phyloP scores from a whole-genome alignment of 2,113 vertebrate genomes.

The Xiphophorus hellerii region DNA sequence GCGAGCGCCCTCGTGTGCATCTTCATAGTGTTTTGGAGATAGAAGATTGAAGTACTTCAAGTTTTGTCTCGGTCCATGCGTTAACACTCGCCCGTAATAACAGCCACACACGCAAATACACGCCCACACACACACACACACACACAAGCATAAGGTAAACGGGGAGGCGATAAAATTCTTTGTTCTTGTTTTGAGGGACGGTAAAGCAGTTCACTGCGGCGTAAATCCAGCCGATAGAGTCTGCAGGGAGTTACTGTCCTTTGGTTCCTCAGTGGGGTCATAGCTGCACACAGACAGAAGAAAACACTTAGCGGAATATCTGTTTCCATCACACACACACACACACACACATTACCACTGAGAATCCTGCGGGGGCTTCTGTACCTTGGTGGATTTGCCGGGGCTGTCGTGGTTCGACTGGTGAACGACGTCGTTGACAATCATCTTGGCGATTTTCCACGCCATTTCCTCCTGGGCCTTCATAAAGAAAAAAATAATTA shows the following conservation, averaged over 20 bases:
- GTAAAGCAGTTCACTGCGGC: conserved; percentile 62
- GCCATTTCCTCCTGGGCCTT: conserved; percentile 99
- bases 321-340: background rate
- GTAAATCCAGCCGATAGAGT: conserved; percentile 75
- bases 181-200: conserved; percentile 66
- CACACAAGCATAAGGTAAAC: conserved; percentile 17
- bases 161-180: conserved; percentile 79
- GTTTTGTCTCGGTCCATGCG: conserved; percentile 38
- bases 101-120: conserved; percentile 28
- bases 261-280: conserved; percentile 83
- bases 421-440: conserved; percentile 96
- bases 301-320: conserved; percentile 1
- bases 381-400: conserved; percentile 87
- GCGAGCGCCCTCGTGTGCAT: conserved; percentile 27
- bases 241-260: conserved; percentile 68
- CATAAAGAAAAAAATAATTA: background rate
- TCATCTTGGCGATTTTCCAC: conserved; percentile 99
- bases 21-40: conserved; percentile 71
- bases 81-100: conserved; percentile 36
- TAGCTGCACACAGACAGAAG: conserved; percentile 80
- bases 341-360: background rate
- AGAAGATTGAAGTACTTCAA: conserved; percentile 60
- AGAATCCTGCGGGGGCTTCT: background rate
- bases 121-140: conserved; percentile 23
- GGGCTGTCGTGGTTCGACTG: conserved; percentile 88